Base-by-base conservation (phyloP, 2,888 invertebrate genomes). In the Dascillus cervinus region DNA sequence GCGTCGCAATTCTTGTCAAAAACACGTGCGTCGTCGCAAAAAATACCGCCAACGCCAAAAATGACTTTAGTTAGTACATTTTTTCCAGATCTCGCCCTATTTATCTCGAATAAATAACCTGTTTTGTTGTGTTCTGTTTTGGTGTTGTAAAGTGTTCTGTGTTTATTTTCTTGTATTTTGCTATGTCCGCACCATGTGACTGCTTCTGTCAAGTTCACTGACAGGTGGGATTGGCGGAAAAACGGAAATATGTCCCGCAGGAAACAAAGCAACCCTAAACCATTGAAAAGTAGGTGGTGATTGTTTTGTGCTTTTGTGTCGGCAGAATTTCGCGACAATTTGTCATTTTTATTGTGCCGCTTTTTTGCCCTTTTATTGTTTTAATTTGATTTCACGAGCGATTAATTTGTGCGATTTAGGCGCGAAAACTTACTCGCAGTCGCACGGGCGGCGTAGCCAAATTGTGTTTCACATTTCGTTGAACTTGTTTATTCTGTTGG, bases 261-360 rank as follows among this genome's bases (percentile, higher is more conserved):
- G 72, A 91, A 91, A 76, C 91, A 91, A 76, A 87, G 88, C 73
- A 90, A 91, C 73, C 91, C 91, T 56, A 91, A 91, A 71, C 90
- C 91, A 65, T 76, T 90, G 60, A 91, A 91, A 90, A 84, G 91
- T 91, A 71, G 79, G 86, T 82, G 52, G 52, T 35, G 39, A 15
- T 15, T 27, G 17, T 17, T 35, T 13, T 29, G 2, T 24, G 4
- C 8, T 9, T 24, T 2, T 12, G 13, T 24, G 24, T 24, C n/a
- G n/a, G n/a, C n/a, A n/a, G n/a, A n/a, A n/a, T n/a, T n/a, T n/a
- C n/a, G n/a, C n/a, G n/a, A n/a, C n/a, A n/a, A n/a, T n/a, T n/a
- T n/a, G n/a, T n/a, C n/a, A n/a, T n/a, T n/a, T n/a, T n/a, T n/a
- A n/a, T n/a, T n/a, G n/a, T n/a, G n/a, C n/a, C n/a, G n/a, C n/a